Evolutionary conservation across 2,113 vertebrate genomes (phyloP), one percentile per base, ranked within the genome.

Genomic region (Ranitomeya imitator): DNA sequence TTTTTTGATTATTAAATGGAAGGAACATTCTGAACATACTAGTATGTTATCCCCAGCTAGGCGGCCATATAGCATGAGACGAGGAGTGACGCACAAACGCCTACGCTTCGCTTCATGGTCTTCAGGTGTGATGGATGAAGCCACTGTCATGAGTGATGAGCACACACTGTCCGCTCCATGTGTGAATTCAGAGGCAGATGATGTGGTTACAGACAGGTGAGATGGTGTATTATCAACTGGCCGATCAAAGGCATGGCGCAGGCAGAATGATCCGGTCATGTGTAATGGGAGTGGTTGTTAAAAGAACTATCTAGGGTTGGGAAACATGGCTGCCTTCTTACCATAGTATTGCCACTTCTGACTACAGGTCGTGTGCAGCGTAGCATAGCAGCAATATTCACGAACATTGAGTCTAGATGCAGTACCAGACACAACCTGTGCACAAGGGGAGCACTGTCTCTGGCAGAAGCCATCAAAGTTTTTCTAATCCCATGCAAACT

Each of bases 61-160:
- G 12, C 11, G 45, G 73, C 52, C 45, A 76, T 9, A 76, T 26
- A 15, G 77, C 52, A 51, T 54, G 19, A 52, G 37, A 45, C 37
- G 37, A 45, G 37, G 55, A 13, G 51, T 19, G 55, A 18, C 11
- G 71, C n/a, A 23, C 52, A 55, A 1, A 12, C n/a, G 26, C 78
- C 23, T 59, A 1, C 10, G 79, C 16, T 31, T 54, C 13, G 7
- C 16, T 13, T 16, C 54, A 16, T 3, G 55, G 60, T 81, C 79
- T 31, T 57, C 55, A 57, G n/a, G 31, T 15, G 45, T 16, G 61
- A 54, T 23, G 12, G 10, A 69, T 52, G 23, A 51, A 45, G 81
- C 51, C 21, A 82, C 81, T 83, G 81, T 14, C 63, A 83, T 83
- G 51, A 71, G 82, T 67, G 9, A 69, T 55, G 55, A 84, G 82